phyloP scores from a whole-genome alignment of 2,797 vertebrate species.

The Lithobates sylvaticus region DNA sequence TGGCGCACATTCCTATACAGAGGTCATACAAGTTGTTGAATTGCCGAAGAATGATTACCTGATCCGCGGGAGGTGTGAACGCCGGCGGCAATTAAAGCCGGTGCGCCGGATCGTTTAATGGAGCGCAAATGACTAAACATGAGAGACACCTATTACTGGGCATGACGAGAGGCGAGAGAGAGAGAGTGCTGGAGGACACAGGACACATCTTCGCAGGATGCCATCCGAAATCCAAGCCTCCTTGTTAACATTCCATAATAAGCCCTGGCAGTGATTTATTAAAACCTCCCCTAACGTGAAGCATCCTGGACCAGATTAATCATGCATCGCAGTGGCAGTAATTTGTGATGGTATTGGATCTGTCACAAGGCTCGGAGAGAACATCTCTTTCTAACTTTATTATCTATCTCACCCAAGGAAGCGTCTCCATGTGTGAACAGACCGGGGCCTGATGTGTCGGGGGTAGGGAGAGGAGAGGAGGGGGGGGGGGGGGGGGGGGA shows the following conservation, averaged over 20 bases:
- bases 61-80: neutral
- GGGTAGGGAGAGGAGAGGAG: too few species aligned
- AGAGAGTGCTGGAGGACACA: neutral
- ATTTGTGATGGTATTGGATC: constrained; percentile 66
- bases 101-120: neutral
- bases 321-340: constrained; percentile 56
- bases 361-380: constrained; percentile 63
- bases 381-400: constrained; percentile 53
- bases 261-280: neutral
- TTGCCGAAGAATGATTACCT: neutral
- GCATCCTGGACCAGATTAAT: constrained; percentile 63
- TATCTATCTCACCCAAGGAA: neutral
- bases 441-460: neutral
- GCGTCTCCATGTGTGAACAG: neutral
- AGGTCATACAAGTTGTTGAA: neutral
- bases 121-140: constrained; percentile 14
- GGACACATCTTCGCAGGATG: neutral
- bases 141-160: neutral
- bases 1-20: neutral
- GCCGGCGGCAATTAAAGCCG: neutral
- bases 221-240: neutral
- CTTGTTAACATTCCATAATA: constrained; percentile 24
- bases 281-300: neutral
- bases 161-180: neutral
- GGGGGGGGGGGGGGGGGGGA: neutral